Evolutionary conservation across 2,113 vertebrate genomes (phyloP), one percentile per base, ranked within the genome.

Genomic region (Phalacrocorax pelagicus): DNA sequence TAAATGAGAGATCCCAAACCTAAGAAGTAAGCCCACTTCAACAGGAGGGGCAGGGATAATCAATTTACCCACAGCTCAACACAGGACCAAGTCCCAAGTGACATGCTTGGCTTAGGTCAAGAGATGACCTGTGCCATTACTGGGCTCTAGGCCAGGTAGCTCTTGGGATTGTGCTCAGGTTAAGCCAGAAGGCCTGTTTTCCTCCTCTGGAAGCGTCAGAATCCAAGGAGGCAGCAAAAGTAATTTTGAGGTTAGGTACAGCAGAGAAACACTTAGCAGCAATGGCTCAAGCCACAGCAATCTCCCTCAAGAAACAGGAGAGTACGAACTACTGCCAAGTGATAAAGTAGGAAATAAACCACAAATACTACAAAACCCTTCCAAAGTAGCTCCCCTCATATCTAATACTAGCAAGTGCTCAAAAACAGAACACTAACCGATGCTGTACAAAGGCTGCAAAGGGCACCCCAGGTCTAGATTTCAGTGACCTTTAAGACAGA

Each of bases 401-500:
- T 10, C 58, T 74, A 81, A 29, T 12, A 40, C 52, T 7, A 72
- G 23, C 36, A 75, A 86, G 75, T 27, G 49, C 54, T 94, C 83
- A 67, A 58, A 95, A 95, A 81, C 23, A 91, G 95, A 93, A 75
- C 78, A 75, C 80, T 40, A 86, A 86, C 71, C 30, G 92, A 95
- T 73, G 77, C 69, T 65, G 55, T 24, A 86, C 70, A 80, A 67
- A 86, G 90, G 88, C 82, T 95, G 81, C 79, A 95, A 95, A 95
- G 87, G 89, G 86, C 86, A 92, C 79, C 59, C 62, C 42, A 49
- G 74, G 92, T 91, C 94, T 91, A 82, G 89, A 80, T 92, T 94
- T 92, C 95, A 75, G 59, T 78, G 92, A 92, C 92, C 90, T 95
- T 95, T 90, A 83, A 78, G 63, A 73, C 26, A 95, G 81, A 91